Evolutionary conservation across 2,113 vertebrate species (phyloP), one percentile per base, ranked within the genome.

Genomic region (Stictonetta naevosa): DNA sequence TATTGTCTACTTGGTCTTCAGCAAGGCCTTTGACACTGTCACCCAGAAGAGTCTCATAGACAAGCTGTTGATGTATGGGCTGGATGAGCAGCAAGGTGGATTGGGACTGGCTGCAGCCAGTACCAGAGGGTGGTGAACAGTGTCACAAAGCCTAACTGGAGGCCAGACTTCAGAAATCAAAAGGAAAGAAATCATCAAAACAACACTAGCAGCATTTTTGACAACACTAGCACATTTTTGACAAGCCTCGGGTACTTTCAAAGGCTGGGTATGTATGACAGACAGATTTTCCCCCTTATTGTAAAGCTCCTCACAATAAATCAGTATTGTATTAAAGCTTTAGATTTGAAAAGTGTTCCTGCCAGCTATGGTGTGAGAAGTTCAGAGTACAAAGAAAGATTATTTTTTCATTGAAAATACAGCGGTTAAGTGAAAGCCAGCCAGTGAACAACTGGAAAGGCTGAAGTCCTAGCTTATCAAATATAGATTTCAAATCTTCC

Each of bases 81-180:
- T 79, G 60, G 15, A 59, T 60, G 53, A 66, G 44, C 50, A 50
- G 4, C 15, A 53, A 48, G 19, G 13, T 59, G 7, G 11, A 59
- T 0, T 46, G 16, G 33, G 86, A 80, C 44, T 25, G 20, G 33
- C 5, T 0, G 2, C 5, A 20, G 42, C 5, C 2, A 6, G 10
- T 11, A 20, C 33, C 21, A 53, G 23, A 31, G 26, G 1, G 2
- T 16, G 16, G 3, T 67, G 5, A 66, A 26, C 42, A 53, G 25
- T 31, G 28, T 23, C 52, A 55, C 31, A 42, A 66, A 66, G n/a
- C 11, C 40, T 19, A 86, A 19, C 3, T 18, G 19, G 15, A 31
- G 29, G 20, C 26, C 25, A 58, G 50, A 48, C 73, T 94, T 81
- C 69, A 78, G 36, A 67, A 81, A 34, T 38, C 33, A 74, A 83